These are phyloP conservation scores for Probosciger aterrimus DNA, from an alignment of 2,113 vertebrate species.

Conservation along the genomic window DNA sequence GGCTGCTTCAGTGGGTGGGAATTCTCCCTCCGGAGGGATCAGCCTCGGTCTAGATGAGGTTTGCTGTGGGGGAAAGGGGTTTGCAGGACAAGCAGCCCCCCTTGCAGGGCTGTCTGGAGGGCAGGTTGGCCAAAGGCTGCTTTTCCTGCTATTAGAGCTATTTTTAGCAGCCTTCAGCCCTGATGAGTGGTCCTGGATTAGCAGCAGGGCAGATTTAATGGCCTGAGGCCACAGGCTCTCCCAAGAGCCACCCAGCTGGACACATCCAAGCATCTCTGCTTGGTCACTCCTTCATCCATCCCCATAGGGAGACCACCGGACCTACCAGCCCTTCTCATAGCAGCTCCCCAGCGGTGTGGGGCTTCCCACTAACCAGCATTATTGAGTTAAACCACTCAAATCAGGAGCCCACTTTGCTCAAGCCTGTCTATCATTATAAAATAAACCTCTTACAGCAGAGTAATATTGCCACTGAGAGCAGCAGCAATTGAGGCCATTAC, in stretches of 20 bases:
- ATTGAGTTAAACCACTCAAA: not conserved
- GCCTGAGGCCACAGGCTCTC: not conserved
- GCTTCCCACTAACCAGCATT: not conserved
- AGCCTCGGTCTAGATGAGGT: accelerated
- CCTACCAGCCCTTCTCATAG: not conserved
- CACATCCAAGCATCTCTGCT: not conserved
- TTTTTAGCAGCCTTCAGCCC: constrained; percentile 34
- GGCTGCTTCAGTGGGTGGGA: not conserved
- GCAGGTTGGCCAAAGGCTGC: not conserved
- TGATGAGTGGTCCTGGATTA: constrained; percentile 10
- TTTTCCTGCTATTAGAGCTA: constrained; percentile 3
- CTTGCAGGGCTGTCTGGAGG: not conserved
- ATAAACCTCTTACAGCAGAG: not conserved
- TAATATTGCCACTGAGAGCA: not conserved
- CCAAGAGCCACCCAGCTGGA: not conserved
- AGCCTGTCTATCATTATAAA: constrained; percentile 1
- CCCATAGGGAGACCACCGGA: accelerated
- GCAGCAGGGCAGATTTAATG: not conserved
- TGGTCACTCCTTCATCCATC: not conserved
- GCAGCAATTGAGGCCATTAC: constrained; percentile 40
- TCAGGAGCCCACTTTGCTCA: not conserved
- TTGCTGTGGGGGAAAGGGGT: not conserved
- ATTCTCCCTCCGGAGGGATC: accelerated
- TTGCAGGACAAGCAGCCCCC: not conserved
- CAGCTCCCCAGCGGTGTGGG: accelerated